Conservation (phyloP, 2,113 vertebrate genomes). For the Embiotoca jacksoni region DNA sequence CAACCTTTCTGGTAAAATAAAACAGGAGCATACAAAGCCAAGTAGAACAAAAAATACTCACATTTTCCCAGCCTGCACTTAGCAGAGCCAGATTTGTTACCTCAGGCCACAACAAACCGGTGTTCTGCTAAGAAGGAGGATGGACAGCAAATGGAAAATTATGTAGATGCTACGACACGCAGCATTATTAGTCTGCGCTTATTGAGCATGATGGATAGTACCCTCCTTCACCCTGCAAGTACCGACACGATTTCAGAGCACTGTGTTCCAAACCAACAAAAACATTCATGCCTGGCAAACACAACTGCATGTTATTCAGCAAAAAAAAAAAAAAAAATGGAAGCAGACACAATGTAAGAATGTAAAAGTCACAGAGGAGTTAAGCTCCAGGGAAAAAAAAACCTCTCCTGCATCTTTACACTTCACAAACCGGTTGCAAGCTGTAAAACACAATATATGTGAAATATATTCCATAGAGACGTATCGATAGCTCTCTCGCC, state of each 20-base stretch:
- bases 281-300: conserved; percentile 27
- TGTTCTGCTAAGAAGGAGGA: conserved; percentile 41
- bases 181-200: conserved; percentile 57
- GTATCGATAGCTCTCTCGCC: conserved; percentile 14
- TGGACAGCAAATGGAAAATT: conserved; percentile 55
- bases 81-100: conserved; percentile 43
- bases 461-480: conserved; percentile 26
- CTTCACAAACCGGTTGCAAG: background rate
- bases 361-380: conserved; percentile 3
- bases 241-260: conserved; percentile 31
- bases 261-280: conserved; percentile 31
- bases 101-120: conserved; percentile 45
- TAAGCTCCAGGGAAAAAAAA: background rate
- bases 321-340: conserved; percentile 19
- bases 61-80: conserved; percentile 5
- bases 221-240: conserved; percentile 48
- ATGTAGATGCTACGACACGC: conserved; percentile 43
- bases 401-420: conserved; percentile 17
- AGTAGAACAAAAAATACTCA: conserved; percentile 25
- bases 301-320: conserved; percentile 29
- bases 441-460: conserved; percentile 34
- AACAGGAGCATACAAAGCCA: background rate
- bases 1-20: background rate
- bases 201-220: conserved; percentile 60
- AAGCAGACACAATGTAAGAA: conserved; percentile 25